Evolutionary conservation across 2,113 vertebrate species (phyloP).

Genomic region (Entomyzon cyanotis): DNA sequence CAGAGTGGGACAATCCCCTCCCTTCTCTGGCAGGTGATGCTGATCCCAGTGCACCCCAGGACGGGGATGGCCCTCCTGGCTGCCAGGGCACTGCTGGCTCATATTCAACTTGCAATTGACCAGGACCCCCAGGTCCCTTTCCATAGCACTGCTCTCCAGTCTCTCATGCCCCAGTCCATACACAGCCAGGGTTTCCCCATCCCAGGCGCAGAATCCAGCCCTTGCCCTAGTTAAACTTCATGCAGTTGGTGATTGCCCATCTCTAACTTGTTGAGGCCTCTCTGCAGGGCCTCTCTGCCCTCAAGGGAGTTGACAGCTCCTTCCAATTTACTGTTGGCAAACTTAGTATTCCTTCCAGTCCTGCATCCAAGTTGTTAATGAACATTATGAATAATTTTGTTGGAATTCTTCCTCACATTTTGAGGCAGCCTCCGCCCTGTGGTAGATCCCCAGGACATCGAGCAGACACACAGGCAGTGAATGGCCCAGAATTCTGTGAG

Average conservation of each 20-base stretch:
- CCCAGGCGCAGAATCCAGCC: background rate
- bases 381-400: background rate
- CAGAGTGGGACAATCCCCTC: background rate
- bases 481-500: background rate
- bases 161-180: background rate
- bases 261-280: background rate
- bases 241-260: background rate
- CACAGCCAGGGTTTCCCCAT: background rate
- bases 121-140: background rate
- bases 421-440: background rate
- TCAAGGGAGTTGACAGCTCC: fast-evolving
- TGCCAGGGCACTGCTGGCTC: background rate
- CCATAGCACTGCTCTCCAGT: background rate
- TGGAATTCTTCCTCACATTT: background rate
- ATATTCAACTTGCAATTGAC: fast-evolving
- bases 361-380: background rate
- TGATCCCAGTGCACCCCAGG: background rate
- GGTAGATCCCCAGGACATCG: fast-evolving
- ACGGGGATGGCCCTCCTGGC: fast-evolving
- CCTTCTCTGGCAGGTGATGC: fast-evolving
- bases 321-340: background rate
- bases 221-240: no score
- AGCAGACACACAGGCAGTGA: fast-evolving
- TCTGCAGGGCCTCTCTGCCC: background rate
- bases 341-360: background rate